Evolutionary conservation across 2,797 vertebrate genomes (phyloP).

Genomic region (Onychomys torridus): DNA sequence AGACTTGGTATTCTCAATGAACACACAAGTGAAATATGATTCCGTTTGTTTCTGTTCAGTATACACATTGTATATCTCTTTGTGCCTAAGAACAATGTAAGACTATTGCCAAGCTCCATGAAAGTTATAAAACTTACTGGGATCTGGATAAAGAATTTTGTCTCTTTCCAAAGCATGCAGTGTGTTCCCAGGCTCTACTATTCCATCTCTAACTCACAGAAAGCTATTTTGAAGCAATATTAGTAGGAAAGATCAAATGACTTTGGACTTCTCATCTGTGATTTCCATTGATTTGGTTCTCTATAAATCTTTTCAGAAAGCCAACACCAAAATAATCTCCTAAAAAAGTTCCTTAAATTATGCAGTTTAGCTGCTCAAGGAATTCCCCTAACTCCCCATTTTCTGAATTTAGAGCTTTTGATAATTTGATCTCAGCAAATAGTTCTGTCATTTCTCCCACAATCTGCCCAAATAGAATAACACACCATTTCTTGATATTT

Average conservation of each 20-base stretch:
- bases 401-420: not conserved
- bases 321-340: not conserved
- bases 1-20: not conserved
- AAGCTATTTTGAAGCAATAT: not conserved
- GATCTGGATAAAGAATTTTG: not conserved
- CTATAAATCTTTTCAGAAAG: not conserved
- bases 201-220: not conserved
- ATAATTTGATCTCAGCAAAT: not conserved
- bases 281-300: not conserved
- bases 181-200: not conserved
- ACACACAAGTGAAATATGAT: not conserved
- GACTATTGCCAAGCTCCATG: not conserved
- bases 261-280: slow-evolving; percentile 4
- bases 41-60: not conserved
- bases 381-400: not conserved
- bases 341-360: not conserved
- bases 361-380: not conserved
- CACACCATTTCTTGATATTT: not conserved
- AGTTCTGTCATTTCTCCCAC: not conserved
- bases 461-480: not conserved
- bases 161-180: not conserved
- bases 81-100: not conserved
- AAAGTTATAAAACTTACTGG: not conserved
- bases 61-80: not conserved
- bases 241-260: not conserved